Evolutionary conservation across 2,113 vertebrate species (phyloP).

Genomic region (Anguilla japonica): DNA sequence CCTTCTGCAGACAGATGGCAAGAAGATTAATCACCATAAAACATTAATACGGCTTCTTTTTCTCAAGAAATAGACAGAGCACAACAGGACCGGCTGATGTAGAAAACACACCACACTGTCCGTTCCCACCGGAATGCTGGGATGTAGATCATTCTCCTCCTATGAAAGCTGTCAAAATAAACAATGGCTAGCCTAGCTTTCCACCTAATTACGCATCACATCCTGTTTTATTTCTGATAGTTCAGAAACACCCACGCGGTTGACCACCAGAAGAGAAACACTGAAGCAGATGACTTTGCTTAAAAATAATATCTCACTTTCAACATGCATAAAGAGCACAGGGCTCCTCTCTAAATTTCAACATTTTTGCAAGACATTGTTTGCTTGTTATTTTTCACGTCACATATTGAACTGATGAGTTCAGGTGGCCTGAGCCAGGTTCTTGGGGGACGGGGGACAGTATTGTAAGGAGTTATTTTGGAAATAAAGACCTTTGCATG

Average conservation of each 20-base stretch:
- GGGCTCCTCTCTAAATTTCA: too few species aligned
- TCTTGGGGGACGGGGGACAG: neutral
- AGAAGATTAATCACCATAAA: slow-evolving; percentile 19
- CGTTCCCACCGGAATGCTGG: neutral
- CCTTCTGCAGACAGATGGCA: neutral
- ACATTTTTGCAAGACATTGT: neutral
- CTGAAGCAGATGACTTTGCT: slow-evolving; percentile 11
- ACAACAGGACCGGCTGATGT: neutral
- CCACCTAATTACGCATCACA: slow-evolving; percentile 3
- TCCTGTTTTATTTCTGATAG: neutral
- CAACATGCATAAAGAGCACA: neutral
- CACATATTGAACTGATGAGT: neutral
- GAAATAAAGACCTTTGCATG: too few species aligned
- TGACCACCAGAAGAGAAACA: slow-evolving; percentile 1
- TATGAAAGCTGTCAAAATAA: slow-evolving; percentile 22
- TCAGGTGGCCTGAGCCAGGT: neutral
- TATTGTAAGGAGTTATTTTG: neutral
- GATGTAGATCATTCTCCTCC: slow-evolving; percentile 1
- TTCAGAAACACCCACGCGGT: neutral
- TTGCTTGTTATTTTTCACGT: neutral
- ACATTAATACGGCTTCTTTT: slow-evolving; percentile 14
- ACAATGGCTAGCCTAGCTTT: slow-evolving; percentile 20
- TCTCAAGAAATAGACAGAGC: neutral
- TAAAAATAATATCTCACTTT: neutral
- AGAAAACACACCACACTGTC: slow-evolving; percentile 26